These are phyloP conservation scores for Drosophila prolongata DNA, from an alignment of 2,888 invertebrate species.

Conservation along the genomic window DNA sequence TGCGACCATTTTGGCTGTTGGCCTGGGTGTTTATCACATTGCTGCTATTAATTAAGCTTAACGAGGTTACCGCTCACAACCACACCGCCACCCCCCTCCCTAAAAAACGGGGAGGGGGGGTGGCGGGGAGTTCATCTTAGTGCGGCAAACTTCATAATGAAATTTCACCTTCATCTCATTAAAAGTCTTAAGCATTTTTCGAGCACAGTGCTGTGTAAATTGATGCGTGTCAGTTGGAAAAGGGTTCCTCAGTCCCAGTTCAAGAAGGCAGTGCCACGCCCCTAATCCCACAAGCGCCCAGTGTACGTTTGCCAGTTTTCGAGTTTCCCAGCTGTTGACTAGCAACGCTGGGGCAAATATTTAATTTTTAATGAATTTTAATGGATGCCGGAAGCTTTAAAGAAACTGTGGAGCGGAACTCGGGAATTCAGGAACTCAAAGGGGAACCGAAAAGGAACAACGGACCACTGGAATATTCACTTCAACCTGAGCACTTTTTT, in stretches of 20 bases:
- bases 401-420: slow-evolving; percentile 41
- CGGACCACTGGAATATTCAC: slow-evolving; percentile 50
- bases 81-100: slow-evolving; percentile 51
- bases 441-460: slow-evolving; percentile 22
- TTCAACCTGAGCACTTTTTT: not conserved
- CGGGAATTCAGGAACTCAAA: slow-evolving; percentile 5
- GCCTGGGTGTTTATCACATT: slow-evolving; percentile 83
- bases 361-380: slow-evolving; percentile 84
- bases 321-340: slow-evolving; percentile 8
- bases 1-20: slow-evolving; percentile 64
- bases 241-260: slow-evolving; percentile 24
- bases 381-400: slow-evolving; percentile 82
- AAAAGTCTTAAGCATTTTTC: slow-evolving; percentile 74
- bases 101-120: not conserved
- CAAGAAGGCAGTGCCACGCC: slow-evolving; percentile 30
- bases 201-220: slow-evolving; percentile 51
- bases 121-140: slow-evolving; percentile 50
- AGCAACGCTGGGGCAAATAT: slow-evolving; percentile 70
- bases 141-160: slow-evolving; percentile 78
- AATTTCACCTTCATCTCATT: slow-evolving; percentile 84
- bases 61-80: slow-evolving; percentile 84
- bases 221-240: slow-evolving; percentile 60
- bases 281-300: slow-evolving; percentile 27
- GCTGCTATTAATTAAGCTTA: slow-evolving; percentile 85
- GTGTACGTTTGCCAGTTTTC: not conserved